Conservation (phyloP, 1,140 invertebrate species). For the Phthorimaea operculella region DNA sequence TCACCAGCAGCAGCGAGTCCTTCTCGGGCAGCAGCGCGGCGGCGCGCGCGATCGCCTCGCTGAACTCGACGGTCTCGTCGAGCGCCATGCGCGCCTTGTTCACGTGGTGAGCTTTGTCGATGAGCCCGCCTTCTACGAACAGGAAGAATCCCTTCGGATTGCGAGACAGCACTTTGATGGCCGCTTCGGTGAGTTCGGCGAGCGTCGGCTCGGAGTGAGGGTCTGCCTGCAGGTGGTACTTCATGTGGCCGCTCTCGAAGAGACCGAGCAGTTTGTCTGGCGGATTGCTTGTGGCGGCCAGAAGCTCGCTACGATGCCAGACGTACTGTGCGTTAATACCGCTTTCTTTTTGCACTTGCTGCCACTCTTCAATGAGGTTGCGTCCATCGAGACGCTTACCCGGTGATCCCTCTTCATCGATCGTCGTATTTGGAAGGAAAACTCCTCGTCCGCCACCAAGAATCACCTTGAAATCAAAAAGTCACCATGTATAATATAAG, state of each 20-base stretch:
- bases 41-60: slow-evolving; percentile 68
- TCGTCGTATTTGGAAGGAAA: slow-evolving; percentile 71
- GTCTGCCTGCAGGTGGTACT: slow-evolving; percentile 61
- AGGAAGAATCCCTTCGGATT: slow-evolving; percentile 88
- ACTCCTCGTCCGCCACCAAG: slow-evolving; percentile 79
- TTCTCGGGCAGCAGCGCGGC: slow-evolving; percentile 63
- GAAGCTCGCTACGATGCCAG: slow-evolving; percentile 74
- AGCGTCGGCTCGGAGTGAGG: slow-evolving; percentile 75
- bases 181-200: slow-evolving; percentile 84
- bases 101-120: slow-evolving; percentile 85
- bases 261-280: slow-evolving; percentile 80
- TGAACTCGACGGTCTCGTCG: slow-evolving; percentile 72
- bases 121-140: slow-evolving; percentile 87
- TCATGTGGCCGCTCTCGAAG: slow-evolving; percentile 59
- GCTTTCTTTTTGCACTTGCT: slow-evolving; percentile 49
- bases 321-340: slow-evolving; percentile 76
- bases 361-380: slow-evolving; percentile 65
- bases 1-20: slow-evolving; percentile 76
- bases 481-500: background rate
- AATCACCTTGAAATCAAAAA: slow-evolving; percentile 67
- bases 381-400: slow-evolving; percentile 71
- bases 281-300: slow-evolving; percentile 59
- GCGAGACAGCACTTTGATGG: slow-evolving; percentile 80
- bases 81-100: slow-evolving; percentile 75
- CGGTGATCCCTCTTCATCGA: slow-evolving; percentile 73